Base-by-base conservation (phyloP, 2,888 invertebrate species). In the Abscondita cerata region DNA sequence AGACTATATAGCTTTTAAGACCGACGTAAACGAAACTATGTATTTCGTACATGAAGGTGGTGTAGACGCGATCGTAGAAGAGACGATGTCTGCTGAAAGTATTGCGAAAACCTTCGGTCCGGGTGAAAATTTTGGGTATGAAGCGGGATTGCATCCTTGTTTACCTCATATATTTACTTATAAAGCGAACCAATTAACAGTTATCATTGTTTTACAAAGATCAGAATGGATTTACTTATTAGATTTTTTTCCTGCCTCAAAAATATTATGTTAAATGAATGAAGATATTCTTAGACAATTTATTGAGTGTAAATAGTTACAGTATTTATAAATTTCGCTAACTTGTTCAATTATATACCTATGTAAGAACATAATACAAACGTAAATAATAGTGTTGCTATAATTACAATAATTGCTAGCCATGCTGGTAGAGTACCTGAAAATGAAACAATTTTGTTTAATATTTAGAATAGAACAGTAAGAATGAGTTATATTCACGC, bases 331-430 rank as follows among this genome's bases (percentile, higher is more conserved):
- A 25, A 25, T 25, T 25, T 2, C 25, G 53, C 52, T n/a, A 38
- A n/a, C n/a, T n/a, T 41, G 9, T 8, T 40, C 19, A 13, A 6
- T 20, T 80, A 90, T 79, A 95, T 89, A 74, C 90, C 93, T 78
- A 95, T 76, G 81, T 90, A 94, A 70, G 93, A 93, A 83, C 94
- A 94, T 70, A 93, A 76, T 65, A 89, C 82, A 82, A 95, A 94
- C 61, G 93, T 91, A 74, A 88, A 84, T 79, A 92, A 89, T 61
- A 95, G 83, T 68, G 91, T 89, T 69, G 89, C 80, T 64, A 93
- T 82, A 70, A 95, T 89, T 52, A 93, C 83, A 65, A 90, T 71
- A 62, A 92, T 85, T 72, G 92, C 93, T 66, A 91, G 79, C 92
- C 93, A 93, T 65, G 89, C 88, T 61, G 94, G 93, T 74, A 94